Evolutionary conservation across 2,113 vertebrate genomes (phyloP).

Genomic region (Phyllopteryx taeniolatus): DNA sequence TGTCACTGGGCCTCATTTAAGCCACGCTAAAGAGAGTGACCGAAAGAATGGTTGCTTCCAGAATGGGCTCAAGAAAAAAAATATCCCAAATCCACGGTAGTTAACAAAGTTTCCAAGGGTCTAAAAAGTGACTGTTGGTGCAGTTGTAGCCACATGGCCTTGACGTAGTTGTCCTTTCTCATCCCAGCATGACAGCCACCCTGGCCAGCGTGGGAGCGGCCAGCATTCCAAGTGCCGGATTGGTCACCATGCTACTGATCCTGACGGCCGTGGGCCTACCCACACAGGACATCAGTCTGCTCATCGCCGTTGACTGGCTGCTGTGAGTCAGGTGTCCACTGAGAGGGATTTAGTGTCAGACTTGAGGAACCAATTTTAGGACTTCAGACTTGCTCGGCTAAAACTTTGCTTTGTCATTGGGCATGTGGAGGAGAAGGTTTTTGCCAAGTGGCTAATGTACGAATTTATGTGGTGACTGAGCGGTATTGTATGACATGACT

Average conservation of each 20-base stretch:
- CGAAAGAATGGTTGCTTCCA: no score
- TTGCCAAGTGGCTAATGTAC: no score
- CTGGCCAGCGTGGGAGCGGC: slow-evolving; percentile 83
- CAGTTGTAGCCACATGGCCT: neutral
- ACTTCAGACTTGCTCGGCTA: no score
- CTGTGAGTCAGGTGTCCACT: slow-evolving; percentile 74
- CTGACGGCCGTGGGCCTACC: slow-evolving; percentile 81
- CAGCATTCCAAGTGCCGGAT: slow-evolving; percentile 83
- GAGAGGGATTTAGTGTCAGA: neutral
- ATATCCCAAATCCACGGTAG: no score
- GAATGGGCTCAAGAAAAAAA: no score
- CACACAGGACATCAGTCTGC: slow-evolving; percentile 83
- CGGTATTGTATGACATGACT: neutral
- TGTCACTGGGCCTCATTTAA: no score
- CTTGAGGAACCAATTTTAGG: no score
- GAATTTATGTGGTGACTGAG: neutral
- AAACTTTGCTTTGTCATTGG: neutral
- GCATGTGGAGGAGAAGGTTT: no score
- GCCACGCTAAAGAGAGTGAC: no score
- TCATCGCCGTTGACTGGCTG: slow-evolving; percentile 84
- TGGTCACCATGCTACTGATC: slow-evolving; percentile 84
- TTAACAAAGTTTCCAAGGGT: no score
- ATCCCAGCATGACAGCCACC: slow-evolving; percentile 78
- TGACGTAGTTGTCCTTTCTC: neutral
- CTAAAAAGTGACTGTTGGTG: no score